phyloP scores from a whole-genome alignment of 37 sponge, comb jelly and placozoan genomes.

The Petrosia ficiformis region DNA sequence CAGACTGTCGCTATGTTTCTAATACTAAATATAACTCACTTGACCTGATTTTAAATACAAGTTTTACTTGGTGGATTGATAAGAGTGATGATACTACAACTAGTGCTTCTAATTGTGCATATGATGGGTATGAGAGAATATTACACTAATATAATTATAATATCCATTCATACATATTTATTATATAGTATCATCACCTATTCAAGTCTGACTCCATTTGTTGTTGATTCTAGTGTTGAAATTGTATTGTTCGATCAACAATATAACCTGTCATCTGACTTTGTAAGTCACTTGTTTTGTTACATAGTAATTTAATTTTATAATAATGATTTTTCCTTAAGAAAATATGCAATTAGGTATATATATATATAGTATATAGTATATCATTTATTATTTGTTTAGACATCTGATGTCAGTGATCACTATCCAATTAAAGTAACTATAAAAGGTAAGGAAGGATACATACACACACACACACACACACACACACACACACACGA shows the following conservation, averaged over 20 bases:
- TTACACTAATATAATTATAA: too few relatives aligned
- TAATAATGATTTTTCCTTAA: too few relatives aligned
- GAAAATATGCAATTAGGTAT: too few relatives aligned
- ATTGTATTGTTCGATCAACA: slow-evolving; percentile 61
- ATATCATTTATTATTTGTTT: neutral
- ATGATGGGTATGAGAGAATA: slow-evolving; percentile 85
- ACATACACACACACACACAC: too few relatives aligned
- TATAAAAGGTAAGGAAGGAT: slow-evolving; percentile 7
- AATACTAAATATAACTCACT: slow-evolving; percentile 24
- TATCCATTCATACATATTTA: too few relatives aligned
- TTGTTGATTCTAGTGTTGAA: slow-evolving; percentile 20
- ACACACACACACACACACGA: too few relatives aligned
- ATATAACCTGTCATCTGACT: slow-evolving; percentile 37
- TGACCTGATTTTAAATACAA: slow-evolving; percentile 46
- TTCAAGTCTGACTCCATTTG: neutral
- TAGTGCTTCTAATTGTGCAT: slow-evolving; percentile 67
- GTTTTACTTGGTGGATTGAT: slow-evolving; percentile 77
- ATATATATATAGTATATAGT: neutral
- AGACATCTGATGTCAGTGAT: slow-evolving; percentile 4
- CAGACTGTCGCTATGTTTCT: slow-evolving; percentile 84
- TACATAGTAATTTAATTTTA: too few relatives aligned
- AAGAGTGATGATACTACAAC: slow-evolving; percentile 73
- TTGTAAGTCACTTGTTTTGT: too few relatives aligned
- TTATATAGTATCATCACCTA: slow-evolving; percentile 1
- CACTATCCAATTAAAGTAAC: neutral